Evolutionary conservation across 2,888 invertebrate species (phyloP), one percentile per base, ranked within the genome.

Genomic region (Alsophila aescularia): DNA sequence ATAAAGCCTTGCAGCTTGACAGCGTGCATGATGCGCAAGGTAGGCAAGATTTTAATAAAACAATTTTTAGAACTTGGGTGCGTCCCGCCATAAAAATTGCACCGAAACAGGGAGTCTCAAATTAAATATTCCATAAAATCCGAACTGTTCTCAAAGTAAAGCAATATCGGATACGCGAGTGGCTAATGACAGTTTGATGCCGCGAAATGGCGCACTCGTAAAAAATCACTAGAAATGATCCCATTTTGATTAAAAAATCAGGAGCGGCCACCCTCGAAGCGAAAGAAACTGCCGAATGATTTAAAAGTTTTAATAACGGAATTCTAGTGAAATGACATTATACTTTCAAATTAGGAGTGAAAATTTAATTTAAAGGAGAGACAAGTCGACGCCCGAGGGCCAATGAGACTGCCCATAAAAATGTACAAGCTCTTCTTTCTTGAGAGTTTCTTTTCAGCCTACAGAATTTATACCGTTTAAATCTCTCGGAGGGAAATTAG

Each of bases 291-390:
- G 87, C 81, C 81, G 84, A 87, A 92, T 92, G 92, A 92, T 92
- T 92, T 92, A 92, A 90, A 91, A 90, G 87, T 92, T 92, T 92
- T 92, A 92, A 92, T 92, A 92, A 92, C 90, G 84, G 81, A 88
- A 87, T 91, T 84, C 92, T 87, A 92, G 89, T 91, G 85, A 87
- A 89, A 92, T 92, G 92, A 92, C 92, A 92, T 92, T 92, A 92
- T 92, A 92, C 92, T 92, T 92, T 92, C 91, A 92, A 92, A 92
- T 92, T 92, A 87, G 89, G 90, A 91, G 91, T 91, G 91, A 92
- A 92, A 92, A 92, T 92, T 92, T 92, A 92, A 92, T 92, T 92
- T 92, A 91, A 92, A 90, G 89, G 90, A 86, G 89, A 88, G 90
- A 90, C 90, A 90, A 90, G 80, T 88, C 84, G 87, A 55, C 77